These are phyloP conservation scores for Pocota personata DNA, from an alignment of 2,888 invertebrate species.

Conservation along the genomic window DNA sequence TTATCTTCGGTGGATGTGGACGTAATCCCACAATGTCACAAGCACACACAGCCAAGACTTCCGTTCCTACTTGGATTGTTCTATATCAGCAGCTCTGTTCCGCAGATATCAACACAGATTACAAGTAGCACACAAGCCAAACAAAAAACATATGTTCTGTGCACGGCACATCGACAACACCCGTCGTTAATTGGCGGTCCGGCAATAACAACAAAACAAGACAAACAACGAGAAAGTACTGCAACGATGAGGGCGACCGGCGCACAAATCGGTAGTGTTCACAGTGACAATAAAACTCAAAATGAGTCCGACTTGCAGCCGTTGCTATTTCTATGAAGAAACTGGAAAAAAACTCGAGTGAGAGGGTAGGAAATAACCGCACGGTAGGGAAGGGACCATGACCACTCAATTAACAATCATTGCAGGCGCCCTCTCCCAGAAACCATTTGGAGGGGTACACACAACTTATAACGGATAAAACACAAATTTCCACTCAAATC, in stretches of 20 bases:
- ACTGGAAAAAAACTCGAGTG: constrained; percentile 10
- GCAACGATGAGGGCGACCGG: background rate
- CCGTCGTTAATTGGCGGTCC: background rate
- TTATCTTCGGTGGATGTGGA: background rate
- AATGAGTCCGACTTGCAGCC: constrained; percentile 24
- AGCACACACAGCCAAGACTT: too few relatives aligned
- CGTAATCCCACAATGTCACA: constrained; percentile 9
- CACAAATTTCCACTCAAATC: constrained; percentile 20
- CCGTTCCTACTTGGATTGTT: constrained; percentile 5
- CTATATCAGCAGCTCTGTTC: background rate
- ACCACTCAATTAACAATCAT: background rate
- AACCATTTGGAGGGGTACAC: background rate
- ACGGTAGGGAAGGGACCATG: background rate
- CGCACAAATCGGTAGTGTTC: constrained; percentile 58
- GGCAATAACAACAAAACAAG: constrained; percentile 41
- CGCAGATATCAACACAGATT: constrained; percentile 36
- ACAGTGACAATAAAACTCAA: constrained; percentile 23
- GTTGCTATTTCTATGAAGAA: background rate
- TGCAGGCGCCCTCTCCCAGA: constrained; percentile 6
- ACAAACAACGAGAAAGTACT: constrained; percentile 40
- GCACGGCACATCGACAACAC: background rate
- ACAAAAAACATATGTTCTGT: constrained; percentile 51
- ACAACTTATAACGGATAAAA: constrained; percentile 13
- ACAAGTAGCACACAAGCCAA: constrained; percentile 27
- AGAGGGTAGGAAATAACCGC: background rate